These are phyloP conservation scores for Dicrostonyx torquatus DNA, from an alignment of 2,797 vertebrate genomes.

Conservation along the genomic window DNA sequence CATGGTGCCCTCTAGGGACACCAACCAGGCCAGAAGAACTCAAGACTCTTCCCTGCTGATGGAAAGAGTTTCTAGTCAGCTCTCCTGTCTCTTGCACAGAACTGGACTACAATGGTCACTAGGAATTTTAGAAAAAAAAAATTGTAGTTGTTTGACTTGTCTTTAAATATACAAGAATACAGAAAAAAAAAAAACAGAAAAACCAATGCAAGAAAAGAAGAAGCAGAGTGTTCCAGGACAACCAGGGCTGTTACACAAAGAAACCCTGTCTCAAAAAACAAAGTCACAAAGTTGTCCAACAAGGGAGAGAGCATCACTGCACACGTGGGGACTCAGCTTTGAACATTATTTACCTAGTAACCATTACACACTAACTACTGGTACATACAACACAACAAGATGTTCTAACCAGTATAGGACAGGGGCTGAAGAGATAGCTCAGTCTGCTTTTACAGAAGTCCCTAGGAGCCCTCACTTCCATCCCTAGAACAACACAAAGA, in stretches of 20 bases:
- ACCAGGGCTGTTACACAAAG: too few relatives aligned
- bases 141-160: background rate
- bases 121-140: background rate
- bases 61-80: background rate
- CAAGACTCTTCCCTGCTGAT: background rate
- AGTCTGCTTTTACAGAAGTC: background rate
- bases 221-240: too few relatives aligned
- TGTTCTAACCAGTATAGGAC: background rate
- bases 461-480: background rate
- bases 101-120: background rate
- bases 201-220: background rate
- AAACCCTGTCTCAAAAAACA: too few relatives aligned
- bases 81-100: background rate
- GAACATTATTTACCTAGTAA: background rate
- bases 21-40: background rate
- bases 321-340: background rate
- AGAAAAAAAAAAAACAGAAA: background rate
- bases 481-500: background rate
- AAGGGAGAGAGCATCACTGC: background rate
- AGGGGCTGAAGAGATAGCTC: background rate
- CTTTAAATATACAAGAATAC: background rate
- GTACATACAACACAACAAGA: background rate
- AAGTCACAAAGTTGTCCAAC: background rate
- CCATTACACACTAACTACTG: background rate
- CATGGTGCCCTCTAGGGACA: background rate